A percentile compares a stretch with the other conserved stretches of the same genome.
phyloP scores from a whole-genome alignment of 2,888 invertebrate genomes.

The Panopea generosa region DNA sequence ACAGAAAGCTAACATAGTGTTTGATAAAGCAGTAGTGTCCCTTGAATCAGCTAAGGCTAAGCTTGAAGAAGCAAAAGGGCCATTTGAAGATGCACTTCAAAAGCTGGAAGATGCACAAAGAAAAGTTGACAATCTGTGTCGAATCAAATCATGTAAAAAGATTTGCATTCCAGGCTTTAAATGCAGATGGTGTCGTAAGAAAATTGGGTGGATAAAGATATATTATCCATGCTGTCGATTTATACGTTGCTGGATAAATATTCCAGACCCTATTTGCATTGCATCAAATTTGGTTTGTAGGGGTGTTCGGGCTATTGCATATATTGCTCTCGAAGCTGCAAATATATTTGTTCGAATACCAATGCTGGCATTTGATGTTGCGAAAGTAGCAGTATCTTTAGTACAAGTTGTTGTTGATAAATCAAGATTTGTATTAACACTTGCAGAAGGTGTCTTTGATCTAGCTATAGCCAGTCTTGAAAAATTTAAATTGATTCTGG shows the following conservation, averaged over 20 bases:
- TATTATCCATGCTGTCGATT: conserved; percentile 52
- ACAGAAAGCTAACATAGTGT: conserved; percentile 38
- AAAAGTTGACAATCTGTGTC: conserved; percentile 60
- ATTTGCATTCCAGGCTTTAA: conserved; percentile 64
- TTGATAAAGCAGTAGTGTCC: conserved; percentile 48
- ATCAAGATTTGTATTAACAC: conserved; percentile 48
- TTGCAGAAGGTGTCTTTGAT: conserved; percentile 48
- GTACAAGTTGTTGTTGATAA: conserved; percentile 61
- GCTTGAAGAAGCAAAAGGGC: conserved; percentile 56
- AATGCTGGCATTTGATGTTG: conserved; percentile 58
- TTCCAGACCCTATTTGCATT: conserved; percentile 53
- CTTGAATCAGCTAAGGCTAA: conserved; percentile 47
- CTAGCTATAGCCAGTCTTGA: conserved; percentile 43
- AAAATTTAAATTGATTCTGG: conserved; percentile 30
- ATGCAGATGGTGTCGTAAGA: conserved; percentile 39
- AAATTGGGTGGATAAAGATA: conserved; percentile 27
- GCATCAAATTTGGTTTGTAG: conserved; percentile 50
- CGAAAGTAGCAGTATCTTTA: conserved; percentile 42
- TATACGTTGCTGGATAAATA: conserved; percentile 51
- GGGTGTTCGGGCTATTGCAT: conserved; percentile 43
- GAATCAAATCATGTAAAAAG: conserved; percentile 41
- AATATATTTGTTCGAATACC: conserved; percentile 47
- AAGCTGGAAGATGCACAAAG: conserved; percentile 49
- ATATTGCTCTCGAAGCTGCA: conserved; percentile 48
- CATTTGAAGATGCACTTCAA: conserved; percentile 47